Base-by-base conservation (phyloP, 2,888 invertebrate species). In the Lycophotia porphyrea region DNA sequence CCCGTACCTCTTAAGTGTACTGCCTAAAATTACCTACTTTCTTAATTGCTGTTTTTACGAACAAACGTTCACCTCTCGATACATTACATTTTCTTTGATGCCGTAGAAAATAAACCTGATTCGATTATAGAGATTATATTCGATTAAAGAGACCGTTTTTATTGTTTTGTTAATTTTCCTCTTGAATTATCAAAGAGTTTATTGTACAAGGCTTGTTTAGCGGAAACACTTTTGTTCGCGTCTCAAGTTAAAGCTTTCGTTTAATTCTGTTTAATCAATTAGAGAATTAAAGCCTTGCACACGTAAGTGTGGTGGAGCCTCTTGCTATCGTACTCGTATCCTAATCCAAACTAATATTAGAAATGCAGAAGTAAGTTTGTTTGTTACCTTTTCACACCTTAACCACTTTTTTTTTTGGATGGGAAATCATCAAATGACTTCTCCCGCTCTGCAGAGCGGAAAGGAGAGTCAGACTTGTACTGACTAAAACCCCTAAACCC, bases 151-250 rank as follows among this genome's bases (percentile, higher is more conserved):
- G 39, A 61, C n/a, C 18, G 8, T 15, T 7, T 61, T 72, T 60
- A 36, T 66, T 71, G 75, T 61, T 74, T 73, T 82, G 44, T 49
- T 55, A 73, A 79, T 84, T 84, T 87, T 74, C 64, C 39, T 7
- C 13, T 42, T 76, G 69, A 82, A 71, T 78, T 78, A 75, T 78
- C 82, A 87, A 86, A 85, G 76, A 71, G 82, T 71, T 73, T 36
- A 49, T n/a, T 71, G 36, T 65, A 52, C 70, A 68, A 61, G 42
- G 39, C 72, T 69, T 72, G 55, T 78, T 74, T 73, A 47, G 49
- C n/a, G 44, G 11, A 47, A 77, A 69, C 71, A 70, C 34, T 69
- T 76, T 65, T 75, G 70, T 58, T 36, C 34, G 13, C 42, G 24
- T 77, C 52, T 24, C 67, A 66, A 71, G 39, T 73, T 63, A 31